Conservation (phyloP, 2,888 invertebrate species). For the Dynastes tityus region DNA sequence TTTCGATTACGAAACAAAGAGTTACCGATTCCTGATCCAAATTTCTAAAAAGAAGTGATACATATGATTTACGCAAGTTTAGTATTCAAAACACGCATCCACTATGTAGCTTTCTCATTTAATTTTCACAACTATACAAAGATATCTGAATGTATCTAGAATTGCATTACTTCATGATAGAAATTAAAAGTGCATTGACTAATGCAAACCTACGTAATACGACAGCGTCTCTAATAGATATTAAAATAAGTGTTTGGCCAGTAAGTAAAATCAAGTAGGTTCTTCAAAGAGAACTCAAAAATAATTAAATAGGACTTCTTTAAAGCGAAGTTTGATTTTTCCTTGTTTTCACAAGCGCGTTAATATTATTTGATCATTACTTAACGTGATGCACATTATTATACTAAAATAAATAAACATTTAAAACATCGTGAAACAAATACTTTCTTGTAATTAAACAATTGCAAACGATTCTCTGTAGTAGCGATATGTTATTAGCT, state of each 20-base stretch:
- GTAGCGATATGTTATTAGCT: not conserved
- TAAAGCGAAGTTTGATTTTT: too few species aligned
- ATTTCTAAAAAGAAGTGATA: not conserved
- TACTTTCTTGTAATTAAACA: too few species aligned
- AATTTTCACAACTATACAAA: slow-evolving; percentile 25
- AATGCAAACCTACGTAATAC: not conserved
- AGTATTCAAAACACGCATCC: not conserved
- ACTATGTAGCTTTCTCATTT: not conserved
- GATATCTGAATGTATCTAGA: slow-evolving; percentile 18
- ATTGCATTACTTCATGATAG: not conserved
- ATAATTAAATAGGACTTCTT: too few species aligned
- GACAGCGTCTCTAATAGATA: too few species aligned
- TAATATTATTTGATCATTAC: too few species aligned
- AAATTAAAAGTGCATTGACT: not conserved
- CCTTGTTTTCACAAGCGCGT: too few species aligned
- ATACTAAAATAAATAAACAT: too few species aligned
- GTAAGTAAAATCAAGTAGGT: not conserved
- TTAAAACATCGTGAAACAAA: too few species aligned
- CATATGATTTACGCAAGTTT: not conserved
- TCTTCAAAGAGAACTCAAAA: not conserved
- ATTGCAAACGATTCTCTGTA: too few species aligned
- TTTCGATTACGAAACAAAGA: too few species aligned
- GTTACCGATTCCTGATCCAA: not conserved
- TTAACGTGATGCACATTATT: too few species aligned
- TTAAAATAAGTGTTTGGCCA: not conserved